These are phyloP conservation scores for Etheostoma spectabile DNA, from an alignment of 2,113 vertebrate species.

Conservation along the genomic window DNA sequence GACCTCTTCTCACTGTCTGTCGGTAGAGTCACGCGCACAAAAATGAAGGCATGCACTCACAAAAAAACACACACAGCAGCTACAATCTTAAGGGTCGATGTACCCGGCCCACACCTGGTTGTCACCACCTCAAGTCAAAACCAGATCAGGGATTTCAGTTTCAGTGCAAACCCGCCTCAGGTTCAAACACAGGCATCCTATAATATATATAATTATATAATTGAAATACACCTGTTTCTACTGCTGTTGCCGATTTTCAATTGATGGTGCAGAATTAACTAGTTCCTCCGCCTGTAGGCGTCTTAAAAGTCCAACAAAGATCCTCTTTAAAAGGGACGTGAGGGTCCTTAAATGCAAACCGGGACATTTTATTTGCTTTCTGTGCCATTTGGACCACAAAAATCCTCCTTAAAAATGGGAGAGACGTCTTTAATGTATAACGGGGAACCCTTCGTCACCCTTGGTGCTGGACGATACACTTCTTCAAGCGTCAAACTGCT, in stretches of 20 bases:
- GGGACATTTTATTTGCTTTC: conserved; percentile 37
- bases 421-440: conserved; percentile 22
- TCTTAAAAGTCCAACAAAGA: background rate
- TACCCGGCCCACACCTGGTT: background rate
- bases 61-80: conserved; percentile 33
- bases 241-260: background rate
- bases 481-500: conserved; percentile 55
- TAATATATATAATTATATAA: background rate
- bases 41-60: conserved; percentile 52
- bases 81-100: conserved; percentile 9
- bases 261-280: conserved; percentile 34
- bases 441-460: conserved; percentile 29
- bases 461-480: conserved; percentile 72
- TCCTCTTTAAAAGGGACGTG: background rate
- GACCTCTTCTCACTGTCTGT: conserved; percentile 43
- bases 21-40: conserved; percentile 37
- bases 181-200: conserved; percentile 48
- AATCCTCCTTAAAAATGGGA: conserved; percentile 14
- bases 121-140: conserved; percentile 29
- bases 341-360: conserved; percentile 14
- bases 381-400: conserved; percentile 63
- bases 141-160: conserved; percentile 62
- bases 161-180: conserved; percentile 63
- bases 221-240: conserved; percentile 2
- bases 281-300: conserved; percentile 4